phyloP scores from a whole-genome alignment of 1,140 invertebrate genomes.

The Nasonia giraulti region DNA sequence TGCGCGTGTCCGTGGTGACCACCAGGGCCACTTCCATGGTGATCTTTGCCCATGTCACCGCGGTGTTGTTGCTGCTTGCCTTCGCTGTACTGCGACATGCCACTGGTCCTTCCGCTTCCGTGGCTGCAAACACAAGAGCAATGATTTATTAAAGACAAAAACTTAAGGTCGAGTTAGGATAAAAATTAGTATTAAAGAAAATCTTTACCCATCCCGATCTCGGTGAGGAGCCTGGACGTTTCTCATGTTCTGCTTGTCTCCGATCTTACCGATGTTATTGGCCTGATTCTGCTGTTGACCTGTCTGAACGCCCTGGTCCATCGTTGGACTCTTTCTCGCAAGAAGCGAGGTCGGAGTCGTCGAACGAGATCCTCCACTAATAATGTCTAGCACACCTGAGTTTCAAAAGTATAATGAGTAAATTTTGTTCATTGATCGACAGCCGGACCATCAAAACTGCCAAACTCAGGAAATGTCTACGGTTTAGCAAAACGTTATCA shows the following conservation, averaged over 20 bases:
- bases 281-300: conserved; percentile 70
- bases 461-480: background rate
- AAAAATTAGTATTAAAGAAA: background rate
- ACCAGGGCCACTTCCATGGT: conserved; percentile 5
- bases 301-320: conserved; percentile 87
- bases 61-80: conserved; percentile 61
- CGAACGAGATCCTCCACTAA: conserved; percentile 84
- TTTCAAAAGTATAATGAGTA: conserved; percentile 23
- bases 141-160: background rate
- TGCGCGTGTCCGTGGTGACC: conserved; percentile 29
- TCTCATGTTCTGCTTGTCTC: conserved; percentile 68
- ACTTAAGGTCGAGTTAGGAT: background rate
- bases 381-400: conserved; percentile 82
- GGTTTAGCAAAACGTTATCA: background rate
- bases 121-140: conserved; percentile 53
- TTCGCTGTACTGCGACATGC: conserved; percentile 70
- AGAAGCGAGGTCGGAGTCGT: conserved; percentile 83
- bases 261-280: conserved; percentile 66
- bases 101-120: conserved; percentile 64
- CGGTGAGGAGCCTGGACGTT: conserved; percentile 67
- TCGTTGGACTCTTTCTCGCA: conserved; percentile 85
- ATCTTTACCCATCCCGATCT: conserved; percentile 66
- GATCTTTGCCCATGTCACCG: conserved; percentile 42
- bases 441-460: background rate
- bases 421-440: background rate